phyloP scores from a whole-genome alignment of 2,113 vertebrate species.

The Hymenochirus boettgeri region DNA sequence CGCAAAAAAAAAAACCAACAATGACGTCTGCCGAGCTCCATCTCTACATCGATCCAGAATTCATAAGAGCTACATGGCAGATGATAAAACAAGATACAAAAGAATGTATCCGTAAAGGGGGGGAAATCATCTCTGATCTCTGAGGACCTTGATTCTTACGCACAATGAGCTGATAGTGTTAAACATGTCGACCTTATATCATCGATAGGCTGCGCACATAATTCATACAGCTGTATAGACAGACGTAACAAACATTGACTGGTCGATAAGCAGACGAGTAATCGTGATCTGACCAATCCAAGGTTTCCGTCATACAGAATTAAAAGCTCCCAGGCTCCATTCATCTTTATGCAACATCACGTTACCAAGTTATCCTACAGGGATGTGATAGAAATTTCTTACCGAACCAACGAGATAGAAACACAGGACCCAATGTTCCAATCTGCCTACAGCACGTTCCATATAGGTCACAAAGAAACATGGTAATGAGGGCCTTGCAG shows the following conservation, averaged over 20 bases:
- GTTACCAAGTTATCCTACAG: not conserved
- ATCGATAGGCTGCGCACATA: not conserved
- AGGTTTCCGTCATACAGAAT: not conserved
- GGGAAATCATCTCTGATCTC: too few relatives aligned
- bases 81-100: too few relatives aligned
- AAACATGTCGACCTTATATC: not conserved
- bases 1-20: too few relatives aligned
- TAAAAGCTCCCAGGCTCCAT: not conserved
- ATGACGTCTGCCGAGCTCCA: too few relatives aligned
- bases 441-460: conserved; percentile 2
- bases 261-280: not conserved
- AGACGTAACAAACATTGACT: not conserved
- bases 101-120: too few relatives aligned
- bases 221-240: not conserved
- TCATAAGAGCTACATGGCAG: too few relatives aligned
- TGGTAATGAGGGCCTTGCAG: too few relatives aligned
- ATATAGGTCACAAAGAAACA: conserved; percentile 1
- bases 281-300: not conserved
- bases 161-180: too few relatives aligned
- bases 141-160: too few relatives aligned
- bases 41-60: too few relatives aligned
- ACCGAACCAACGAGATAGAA: too few relatives aligned
- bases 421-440: not conserved
- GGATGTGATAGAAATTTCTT: conserved; percentile 3
- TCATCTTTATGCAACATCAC: not conserved